These are phyloP conservation scores for Ernsta delagoae DNA, from an alignment of 2,888 invertebrate species.

Conservation along the genomic window DNA sequence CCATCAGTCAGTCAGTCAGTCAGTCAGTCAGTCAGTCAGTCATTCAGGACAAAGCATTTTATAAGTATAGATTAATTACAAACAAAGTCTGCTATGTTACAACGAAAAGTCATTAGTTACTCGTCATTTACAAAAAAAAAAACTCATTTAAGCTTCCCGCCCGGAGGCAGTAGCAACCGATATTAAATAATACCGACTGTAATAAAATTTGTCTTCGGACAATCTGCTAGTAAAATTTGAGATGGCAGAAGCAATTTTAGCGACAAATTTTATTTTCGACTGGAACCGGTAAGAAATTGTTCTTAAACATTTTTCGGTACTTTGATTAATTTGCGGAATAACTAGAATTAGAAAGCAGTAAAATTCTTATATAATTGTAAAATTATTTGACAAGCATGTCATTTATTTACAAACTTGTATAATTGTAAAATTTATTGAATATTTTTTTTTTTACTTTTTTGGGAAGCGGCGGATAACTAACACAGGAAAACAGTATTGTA, in stretches of 20 bases:
- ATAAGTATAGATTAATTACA: too few relatives aligned
- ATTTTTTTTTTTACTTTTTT: too few relatives aligned
- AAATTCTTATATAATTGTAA: too few relatives aligned
- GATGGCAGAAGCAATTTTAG: not conserved
- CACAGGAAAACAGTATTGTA: too few relatives aligned
- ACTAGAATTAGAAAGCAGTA: not conserved
- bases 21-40: too few relatives aligned
- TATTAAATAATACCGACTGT: constrained; percentile 26
- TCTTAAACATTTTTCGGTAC: not conserved
- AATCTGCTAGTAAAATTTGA: constrained; percentile 20
- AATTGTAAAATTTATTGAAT: too few relatives aligned
- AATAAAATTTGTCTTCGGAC: constrained; percentile 29
- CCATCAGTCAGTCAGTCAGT: too few relatives aligned
- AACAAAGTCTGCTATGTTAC: not conserved
- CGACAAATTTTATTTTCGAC: not conserved
- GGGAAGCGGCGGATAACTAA: too few relatives aligned
- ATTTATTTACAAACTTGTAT: too few relatives aligned
- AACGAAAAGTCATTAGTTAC: not conserved
- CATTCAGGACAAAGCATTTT: too few relatives aligned
- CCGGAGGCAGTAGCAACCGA: not conserved
- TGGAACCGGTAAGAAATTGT: not conserved
- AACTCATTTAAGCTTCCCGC: not conserved
- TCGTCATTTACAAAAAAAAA: not conserved
- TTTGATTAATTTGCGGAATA: not conserved
- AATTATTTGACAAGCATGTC: too few relatives aligned